Evolutionary conservation across 1,140 invertebrate species (phyloP).

Genomic region (Ceratoteleas bidentatus): DNA sequence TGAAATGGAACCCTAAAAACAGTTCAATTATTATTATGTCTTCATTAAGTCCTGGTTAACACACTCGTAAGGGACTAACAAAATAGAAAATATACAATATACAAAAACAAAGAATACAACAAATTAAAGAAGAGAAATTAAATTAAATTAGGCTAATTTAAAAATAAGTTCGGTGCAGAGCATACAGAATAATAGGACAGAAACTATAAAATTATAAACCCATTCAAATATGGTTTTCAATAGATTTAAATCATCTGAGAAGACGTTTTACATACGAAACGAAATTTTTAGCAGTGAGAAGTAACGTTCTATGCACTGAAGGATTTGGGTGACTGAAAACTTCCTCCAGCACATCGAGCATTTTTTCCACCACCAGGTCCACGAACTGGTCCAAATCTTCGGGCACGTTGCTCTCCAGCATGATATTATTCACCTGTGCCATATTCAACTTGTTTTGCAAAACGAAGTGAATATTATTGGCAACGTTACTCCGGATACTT

Average conservation of each 20-base stretch:
- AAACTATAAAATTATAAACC: too few relatives aligned
- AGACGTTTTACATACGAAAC: constrained; percentile 75
- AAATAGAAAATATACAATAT: too few relatives aligned
- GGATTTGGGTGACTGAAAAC: constrained; percentile 81
- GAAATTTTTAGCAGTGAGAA: constrained; percentile 82
- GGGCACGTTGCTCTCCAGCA: constrained; percentile 68
- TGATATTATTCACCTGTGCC: constrained; percentile 39
- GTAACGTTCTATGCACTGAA: constrained; percentile 81
- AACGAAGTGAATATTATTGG: constrained; percentile 70
- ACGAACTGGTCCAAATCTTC: constrained; percentile 80
- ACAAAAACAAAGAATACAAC: too few relatives aligned
- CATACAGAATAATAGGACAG: too few relatives aligned
- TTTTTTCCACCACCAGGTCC: constrained; percentile 79
- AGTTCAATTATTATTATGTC: too few relatives aligned
- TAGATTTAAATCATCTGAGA: too few relatives aligned
- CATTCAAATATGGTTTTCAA: too few relatives aligned
- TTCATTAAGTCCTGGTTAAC: too few relatives aligned
- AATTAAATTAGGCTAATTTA: too few relatives aligned
- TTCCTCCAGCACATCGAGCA: constrained; percentile 80
- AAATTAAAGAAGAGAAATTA: too few relatives aligned
- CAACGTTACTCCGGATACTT: constrained; percentile 74
- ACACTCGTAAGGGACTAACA: too few relatives aligned
- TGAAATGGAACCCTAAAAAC: constrained; percentile 84
- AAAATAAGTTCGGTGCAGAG: too few relatives aligned
- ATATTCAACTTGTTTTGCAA: constrained; percentile 73